These are phyloP conservation scores for Toxotes jaculatrix DNA, from an alignment of 2,113 vertebrate species.

Conservation along the genomic window DNA sequence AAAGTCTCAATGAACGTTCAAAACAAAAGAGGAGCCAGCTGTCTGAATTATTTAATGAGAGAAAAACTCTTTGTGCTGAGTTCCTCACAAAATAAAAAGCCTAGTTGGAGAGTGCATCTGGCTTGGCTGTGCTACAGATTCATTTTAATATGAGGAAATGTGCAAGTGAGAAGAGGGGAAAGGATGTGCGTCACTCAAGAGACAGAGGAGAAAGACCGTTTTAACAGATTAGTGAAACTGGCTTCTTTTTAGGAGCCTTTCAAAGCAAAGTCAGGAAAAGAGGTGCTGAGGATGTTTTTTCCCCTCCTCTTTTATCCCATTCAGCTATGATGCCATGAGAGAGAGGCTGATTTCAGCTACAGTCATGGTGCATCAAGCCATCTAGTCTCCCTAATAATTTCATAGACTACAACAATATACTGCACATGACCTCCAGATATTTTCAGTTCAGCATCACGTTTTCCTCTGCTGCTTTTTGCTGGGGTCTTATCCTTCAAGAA, in stretches of 20 bases:
- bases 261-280: constrained; percentile 31
- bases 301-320: constrained; percentile 26
- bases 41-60: constrained; percentile 60
- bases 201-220: constrained; percentile 58
- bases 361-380: neutral
- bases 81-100: constrained; percentile 39
- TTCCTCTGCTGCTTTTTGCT: neutral
- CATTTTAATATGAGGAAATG: constrained; percentile 70
- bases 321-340: constrained; percentile 34
- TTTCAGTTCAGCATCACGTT: neutral
- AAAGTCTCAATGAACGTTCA: constrained; percentile 47
- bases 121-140: constrained; percentile 72
- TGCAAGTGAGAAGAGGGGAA: constrained; percentile 51
- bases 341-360: constrained; percentile 13
- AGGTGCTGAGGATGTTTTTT: constrained; percentile 25
- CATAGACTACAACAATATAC: neutral
- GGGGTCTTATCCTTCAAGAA: neutral
- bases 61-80: constrained; percentile 57
- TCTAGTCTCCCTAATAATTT: constrained; percentile 6
- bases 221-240: constrained; percentile 57
- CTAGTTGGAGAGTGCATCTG: constrained; percentile 68
- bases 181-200: constrained; percentile 72
- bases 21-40: constrained; percentile 68
- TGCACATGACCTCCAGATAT: constrained; percentile 23
- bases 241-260: constrained; percentile 56